Evolutionary conservation across 2,113 vertebrate species (phyloP).

Genomic region (Falcunculus frontatus): DNA sequence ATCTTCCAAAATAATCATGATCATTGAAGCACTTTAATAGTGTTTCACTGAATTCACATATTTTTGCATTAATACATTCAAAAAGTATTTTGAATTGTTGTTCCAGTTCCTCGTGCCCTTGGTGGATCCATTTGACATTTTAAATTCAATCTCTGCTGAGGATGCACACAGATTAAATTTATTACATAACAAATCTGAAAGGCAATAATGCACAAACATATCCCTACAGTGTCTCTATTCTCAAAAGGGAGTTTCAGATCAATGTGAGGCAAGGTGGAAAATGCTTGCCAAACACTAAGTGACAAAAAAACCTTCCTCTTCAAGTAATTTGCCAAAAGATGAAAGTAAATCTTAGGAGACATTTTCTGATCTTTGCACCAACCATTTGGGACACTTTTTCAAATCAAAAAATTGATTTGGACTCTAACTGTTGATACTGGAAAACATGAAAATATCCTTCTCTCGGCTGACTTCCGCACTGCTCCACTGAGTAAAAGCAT

Average conservation of each 20-base stretch:
- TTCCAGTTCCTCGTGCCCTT: background rate
- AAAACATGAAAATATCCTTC: background rate
- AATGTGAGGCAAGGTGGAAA: background rate
- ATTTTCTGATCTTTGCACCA: background rate
- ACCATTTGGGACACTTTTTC: background rate
- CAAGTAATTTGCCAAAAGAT: background rate
- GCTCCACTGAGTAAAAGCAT: background rate
- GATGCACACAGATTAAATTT: background rate
- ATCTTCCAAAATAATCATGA: background rate
- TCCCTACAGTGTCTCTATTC: background rate
- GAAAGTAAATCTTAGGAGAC: background rate
- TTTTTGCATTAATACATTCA: background rate
- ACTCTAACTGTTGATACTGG: background rate
- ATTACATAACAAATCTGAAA: conserved; percentile 11
- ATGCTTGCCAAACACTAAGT: background rate
- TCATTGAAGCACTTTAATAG: background rate
- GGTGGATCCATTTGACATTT: background rate
- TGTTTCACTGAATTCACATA: background rate
- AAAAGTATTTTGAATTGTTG: background rate
- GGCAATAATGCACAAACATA: background rate
- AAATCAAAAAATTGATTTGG: background rate
- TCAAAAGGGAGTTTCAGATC: background rate
- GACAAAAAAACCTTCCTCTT: background rate
- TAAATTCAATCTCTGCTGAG: background rate
- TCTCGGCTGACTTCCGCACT: background rate